phyloP scores from a whole-genome alignment of 2,797 vertebrate species.

The Epinephelus malabaricus region DNA sequence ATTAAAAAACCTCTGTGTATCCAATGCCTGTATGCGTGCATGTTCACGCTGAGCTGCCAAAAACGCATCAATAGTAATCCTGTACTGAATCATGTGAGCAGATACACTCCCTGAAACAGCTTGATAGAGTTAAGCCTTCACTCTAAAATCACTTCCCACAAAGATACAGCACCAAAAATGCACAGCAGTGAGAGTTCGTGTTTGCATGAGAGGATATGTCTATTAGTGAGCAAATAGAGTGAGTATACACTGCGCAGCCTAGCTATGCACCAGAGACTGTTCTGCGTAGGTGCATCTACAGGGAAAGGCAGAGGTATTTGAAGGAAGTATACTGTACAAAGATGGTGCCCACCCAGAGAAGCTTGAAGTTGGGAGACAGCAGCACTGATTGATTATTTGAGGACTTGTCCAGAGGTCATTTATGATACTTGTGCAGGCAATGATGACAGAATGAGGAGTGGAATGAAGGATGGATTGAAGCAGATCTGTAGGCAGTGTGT shows the following conservation, averaged over 20 bases:
- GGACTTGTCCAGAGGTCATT: slow-evolving; percentile 20
- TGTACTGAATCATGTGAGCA: not conserved
- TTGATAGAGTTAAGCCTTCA: slow-evolving; percentile 4
- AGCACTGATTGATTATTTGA: slow-evolving; percentile 9
- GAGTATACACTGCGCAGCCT: slow-evolving; percentile 19
- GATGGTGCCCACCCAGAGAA: not conserved
- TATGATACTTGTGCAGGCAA: not conserved
- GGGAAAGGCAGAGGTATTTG: slow-evolving; percentile 23
- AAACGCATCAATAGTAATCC: not conserved
- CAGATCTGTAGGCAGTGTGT: slow-evolving; percentile 1
- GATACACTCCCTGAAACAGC: not conserved
- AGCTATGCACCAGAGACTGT: slow-evolving; percentile 37
- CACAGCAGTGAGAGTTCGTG: not conserved
- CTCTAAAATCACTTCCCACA: not conserved
- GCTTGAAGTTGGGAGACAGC: not conserved
- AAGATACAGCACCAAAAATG: not conserved
- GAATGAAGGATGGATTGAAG: slow-evolving; percentile 22
- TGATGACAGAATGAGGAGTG: slow-evolving; percentile 25
- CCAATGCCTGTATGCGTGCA: not conserved
- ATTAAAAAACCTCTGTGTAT: not conserved
- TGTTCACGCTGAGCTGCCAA: not conserved
- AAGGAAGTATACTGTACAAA: not conserved
- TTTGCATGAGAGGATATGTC: slow-evolving; percentile 20
- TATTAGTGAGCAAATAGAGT: slow-evolving; percentile 21
- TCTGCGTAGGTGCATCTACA: slow-evolving; percentile 38